Evolutionary conservation across 1,140 invertebrate genomes (phyloP).

Genomic region (Drosophila tsacasi): DNA sequence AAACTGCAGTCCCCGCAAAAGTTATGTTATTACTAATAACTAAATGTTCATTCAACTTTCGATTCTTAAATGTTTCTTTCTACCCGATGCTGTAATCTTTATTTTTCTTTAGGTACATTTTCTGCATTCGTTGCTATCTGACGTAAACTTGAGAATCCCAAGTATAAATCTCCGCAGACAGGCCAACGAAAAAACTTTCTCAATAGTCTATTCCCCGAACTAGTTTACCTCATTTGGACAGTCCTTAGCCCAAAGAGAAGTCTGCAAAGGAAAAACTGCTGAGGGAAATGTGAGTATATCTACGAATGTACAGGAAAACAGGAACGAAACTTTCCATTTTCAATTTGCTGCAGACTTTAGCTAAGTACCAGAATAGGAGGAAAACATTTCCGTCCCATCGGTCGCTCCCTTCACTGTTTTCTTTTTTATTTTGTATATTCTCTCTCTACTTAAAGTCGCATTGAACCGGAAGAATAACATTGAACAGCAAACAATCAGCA

Average conservation of each 20-base stretch:
- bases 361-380: constrained; percentile 40
- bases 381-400: constrained; percentile 30
- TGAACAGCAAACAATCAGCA: constrained; percentile 78
- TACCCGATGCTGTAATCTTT: constrained; percentile 3
- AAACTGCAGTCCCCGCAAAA: constrained; percentile 12
- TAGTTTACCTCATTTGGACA: constrained; percentile 67
- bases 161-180: constrained; percentile 63
- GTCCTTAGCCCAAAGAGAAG: constrained; percentile 30
- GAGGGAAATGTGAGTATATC: constrained; percentile 33
- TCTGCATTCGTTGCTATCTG: background rate
- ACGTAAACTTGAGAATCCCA: constrained; percentile 46
- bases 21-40: constrained; percentile 31
- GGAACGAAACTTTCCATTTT: constrained; percentile 69
- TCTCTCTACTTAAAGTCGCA: constrained; percentile 62
- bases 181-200: constrained; percentile 37
- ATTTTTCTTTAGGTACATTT: constrained; percentile 6
- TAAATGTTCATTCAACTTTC: constrained; percentile 4
- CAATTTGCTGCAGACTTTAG: constrained; percentile 65
- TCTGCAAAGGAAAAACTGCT: constrained; percentile 26
- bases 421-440: constrained; percentile 2
- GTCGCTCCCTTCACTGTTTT: background rate
- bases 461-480: constrained; percentile 74
- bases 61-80: constrained; percentile 4
- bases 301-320: constrained; percentile 12
- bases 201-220: constrained; percentile 38